Evolutionary conservation across 2,113 vertebrate genomes (phyloP).

Genomic region (Typhlomys cinereus): DNA sequence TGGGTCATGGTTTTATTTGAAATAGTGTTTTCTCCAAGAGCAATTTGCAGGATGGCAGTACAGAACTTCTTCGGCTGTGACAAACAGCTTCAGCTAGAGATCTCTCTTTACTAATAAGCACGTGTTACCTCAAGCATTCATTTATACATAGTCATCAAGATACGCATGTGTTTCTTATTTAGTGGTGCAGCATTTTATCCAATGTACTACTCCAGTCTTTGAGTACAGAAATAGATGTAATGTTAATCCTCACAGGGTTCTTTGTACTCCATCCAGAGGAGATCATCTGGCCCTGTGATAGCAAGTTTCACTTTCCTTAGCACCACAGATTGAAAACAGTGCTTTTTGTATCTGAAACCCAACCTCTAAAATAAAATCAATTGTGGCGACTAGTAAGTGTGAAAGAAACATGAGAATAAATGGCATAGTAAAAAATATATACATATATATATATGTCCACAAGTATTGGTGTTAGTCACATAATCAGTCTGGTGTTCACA

Average conservation of each 20-base stretch:
- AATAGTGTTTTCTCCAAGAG: background rate
- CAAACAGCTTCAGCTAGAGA: background rate
- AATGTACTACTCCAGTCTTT: background rate
- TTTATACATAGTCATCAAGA: background rate
- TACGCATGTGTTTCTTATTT: background rate
- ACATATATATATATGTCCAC: background rate
- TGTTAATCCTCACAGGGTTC: conserved; percentile 33
- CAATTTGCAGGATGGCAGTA: background rate
- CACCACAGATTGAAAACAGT: background rate
- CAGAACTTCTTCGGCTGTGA: background rate
- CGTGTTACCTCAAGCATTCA: background rate
- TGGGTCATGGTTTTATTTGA: background rate
- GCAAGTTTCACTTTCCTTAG: conserved; percentile 32
- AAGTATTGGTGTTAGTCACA: background rate
- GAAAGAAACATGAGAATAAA: background rate
- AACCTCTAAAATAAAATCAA: conserved; percentile 6
- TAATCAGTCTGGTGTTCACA: background rate
- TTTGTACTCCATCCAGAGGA: conserved; percentile 37
- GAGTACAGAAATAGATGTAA: conserved; percentile 42
- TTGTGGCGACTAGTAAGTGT: background rate
- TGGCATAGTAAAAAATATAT: background rate
- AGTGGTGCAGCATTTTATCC: background rate
- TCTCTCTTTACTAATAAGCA: background rate
- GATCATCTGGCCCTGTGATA: conserved; percentile 33
- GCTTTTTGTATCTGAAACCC: background rate